Evolutionary conservation across 2,113 vertebrate species (phyloP), one percentile per base, ranked within the genome.

Genomic region (Tamias sibiricus): DNA sequence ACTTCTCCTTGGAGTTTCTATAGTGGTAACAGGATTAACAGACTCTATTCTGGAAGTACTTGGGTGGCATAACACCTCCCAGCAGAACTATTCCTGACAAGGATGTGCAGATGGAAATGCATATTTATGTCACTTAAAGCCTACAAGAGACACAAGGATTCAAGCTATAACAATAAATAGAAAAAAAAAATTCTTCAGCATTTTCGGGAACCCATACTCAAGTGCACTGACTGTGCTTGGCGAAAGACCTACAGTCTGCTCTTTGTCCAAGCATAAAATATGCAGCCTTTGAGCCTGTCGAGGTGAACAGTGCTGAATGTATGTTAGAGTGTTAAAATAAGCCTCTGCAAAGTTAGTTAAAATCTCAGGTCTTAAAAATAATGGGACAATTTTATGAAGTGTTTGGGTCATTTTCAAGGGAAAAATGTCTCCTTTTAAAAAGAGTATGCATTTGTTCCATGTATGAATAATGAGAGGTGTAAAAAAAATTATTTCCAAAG

Each of bases 71-170:
- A 98, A 97, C 98, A 97, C 97, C 98, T 98, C 98, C 97, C 96
- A 97, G 95, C 81, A 97, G 98, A 97, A 97, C 98, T 98, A 98
- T 98, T 98, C 97, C 98, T 98, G 98, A 98, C 98, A 96, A 98
- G 98, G 97, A 97, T 98, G 97, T 98, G 98, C 98, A 98, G 98
- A 98, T 98, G 98, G 98, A 98, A 97, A 98, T 98, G 96, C 98
- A 98, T 98, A 98, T 98, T 98, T 98, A 98, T 98, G 97, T 97
- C 98, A 97, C 95, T 98, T 98, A 97, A 98, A 98, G 97, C 96
- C 96, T 98, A 97, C 97, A 96, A 97, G 97, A 98, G 97, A 97
- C 97, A 97, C 97, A 98, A 98, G 97, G 96, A 98, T 97, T 97
- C 96, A 92, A 96, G 97, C 95, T 98, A 97, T 97, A 97, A 98